Evolutionary conservation across 2,113 vertebrate species (phyloP), one percentile per base, ranked within the genome.

Genomic region (Typhlomys cinereus): DNA sequence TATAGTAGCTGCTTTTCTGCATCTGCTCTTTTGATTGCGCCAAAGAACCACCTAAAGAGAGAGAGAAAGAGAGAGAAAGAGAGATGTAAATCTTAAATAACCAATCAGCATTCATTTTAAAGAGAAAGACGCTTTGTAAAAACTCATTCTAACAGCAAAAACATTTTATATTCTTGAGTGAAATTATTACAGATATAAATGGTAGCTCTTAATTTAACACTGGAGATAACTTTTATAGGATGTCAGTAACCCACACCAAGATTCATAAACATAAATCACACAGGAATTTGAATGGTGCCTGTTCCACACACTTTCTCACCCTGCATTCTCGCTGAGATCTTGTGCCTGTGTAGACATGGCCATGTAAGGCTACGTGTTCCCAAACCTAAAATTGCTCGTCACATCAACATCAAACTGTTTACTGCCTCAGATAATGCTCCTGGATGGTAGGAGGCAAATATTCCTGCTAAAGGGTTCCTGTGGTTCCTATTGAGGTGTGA

Each of bases 21-120:
- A 96, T 99, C 99, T 96, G 96, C 78, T 97, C 99, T 98, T 95
- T 98, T 99, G 34, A 98, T 98, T 79, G 98, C 96, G 50, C 98
- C 98, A 96, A 99, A 99, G 97, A 99, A 99, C 99, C 99, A 99
- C 94, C 99, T 99, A 96, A 70, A 97, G 88, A 75, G 78, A 69
- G 76, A 96, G 48, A 91, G 27, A n/a, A n/a, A n/a, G n/a, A 96
- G 69, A 97, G 88, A 75, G 78, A 69, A 73, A 96, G 48, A 91
- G 27, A 95, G 0, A 96, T 0, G 12, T 15, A 92, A 89, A 79
- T 41, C 34, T 90, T 61, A 95, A 91, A 92, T 92, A 91, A 54
- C 57, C 61, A 81, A 48, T 87, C 71, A 66, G 54, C 27, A 36
- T 21, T 93, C 29, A 25, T 39, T 86, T 80, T 79, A 61, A 21